A percentile compares a stretch with the other conserved stretches of the same genome.
Conservation (phyloP, 2,797 vertebrate species). For the Vireo griseus region DNA sequence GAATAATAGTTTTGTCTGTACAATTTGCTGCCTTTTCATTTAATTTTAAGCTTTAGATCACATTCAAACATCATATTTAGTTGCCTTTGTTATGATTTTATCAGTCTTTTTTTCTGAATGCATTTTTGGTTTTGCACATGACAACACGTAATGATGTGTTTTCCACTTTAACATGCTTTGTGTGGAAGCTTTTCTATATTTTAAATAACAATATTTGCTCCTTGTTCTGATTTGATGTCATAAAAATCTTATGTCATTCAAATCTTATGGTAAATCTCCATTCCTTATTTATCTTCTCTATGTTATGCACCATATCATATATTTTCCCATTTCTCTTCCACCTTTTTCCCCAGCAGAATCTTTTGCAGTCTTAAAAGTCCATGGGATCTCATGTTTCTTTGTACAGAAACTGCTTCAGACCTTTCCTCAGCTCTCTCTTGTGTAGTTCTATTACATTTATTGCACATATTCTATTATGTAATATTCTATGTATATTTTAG, state of each 20-base stretch:
- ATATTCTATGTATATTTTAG: background rate
- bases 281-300: background rate
- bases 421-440: background rate
- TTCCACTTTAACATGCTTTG: background rate
- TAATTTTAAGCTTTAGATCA: background rate
- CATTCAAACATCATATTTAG: background rate
- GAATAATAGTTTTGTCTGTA: background rate
- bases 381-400: background rate
- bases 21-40: background rate
- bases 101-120: background rate
- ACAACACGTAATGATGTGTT: background rate
- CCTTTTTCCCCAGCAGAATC: background rate
- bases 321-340: background rate
- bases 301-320: too few relatives aligned
- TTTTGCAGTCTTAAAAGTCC: background rate
- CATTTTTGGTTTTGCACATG: background rate
- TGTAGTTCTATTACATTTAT: background rate
- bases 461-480: background rate
- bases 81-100: background rate
- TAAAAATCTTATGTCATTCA: background rate
- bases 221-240: background rate
- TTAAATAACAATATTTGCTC: background rate
- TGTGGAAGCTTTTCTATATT: background rate
- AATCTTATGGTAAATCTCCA: background rate
- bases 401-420: background rate